Conservation (phyloP, 1,140 invertebrate species). For the Sycobia sp. region DNA sequence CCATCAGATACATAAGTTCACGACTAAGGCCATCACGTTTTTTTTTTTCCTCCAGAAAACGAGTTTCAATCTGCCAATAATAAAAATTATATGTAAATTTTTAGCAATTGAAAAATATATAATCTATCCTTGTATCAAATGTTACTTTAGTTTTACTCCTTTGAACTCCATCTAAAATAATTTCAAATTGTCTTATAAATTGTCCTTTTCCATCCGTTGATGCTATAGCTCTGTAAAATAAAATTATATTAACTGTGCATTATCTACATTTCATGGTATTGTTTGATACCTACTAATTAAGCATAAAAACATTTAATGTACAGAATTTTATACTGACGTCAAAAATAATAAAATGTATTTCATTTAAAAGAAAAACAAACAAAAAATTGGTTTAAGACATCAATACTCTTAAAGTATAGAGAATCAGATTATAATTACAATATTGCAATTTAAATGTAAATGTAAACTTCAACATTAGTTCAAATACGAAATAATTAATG, state of each 20-base stretch:
- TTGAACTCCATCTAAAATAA: constrained; percentile 83
- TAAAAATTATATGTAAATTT: not conserved
- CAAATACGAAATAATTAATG: too few species aligned
- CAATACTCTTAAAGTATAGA: too few species aligned
- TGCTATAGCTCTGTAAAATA: constrained; percentile 68
- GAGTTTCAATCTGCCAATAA: constrained; percentile 58
- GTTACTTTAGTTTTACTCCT: constrained; percentile 78
- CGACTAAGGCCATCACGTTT: constrained; percentile 74
- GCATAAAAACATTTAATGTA: too few species aligned
- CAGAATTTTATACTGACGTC: constrained; percentile 8
- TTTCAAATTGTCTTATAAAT: constrained; percentile 86
- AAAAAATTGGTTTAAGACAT: too few species aligned
- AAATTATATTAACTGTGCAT: not conserved
- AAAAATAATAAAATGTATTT: constrained; percentile 4
- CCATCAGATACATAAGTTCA: constrained; percentile 74
- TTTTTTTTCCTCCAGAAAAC: constrained; percentile 73
- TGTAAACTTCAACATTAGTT: too few species aligned
- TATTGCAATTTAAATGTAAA: too few species aligned
- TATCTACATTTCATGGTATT: too few species aligned
- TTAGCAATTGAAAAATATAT: not conserved
- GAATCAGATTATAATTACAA: too few species aligned
- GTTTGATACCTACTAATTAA: too few species aligned
- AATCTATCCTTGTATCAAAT: not conserved
- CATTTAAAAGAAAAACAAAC: too few species aligned
- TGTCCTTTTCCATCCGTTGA: constrained; percentile 76